Conservation (phyloP, 1,140 invertebrate genomes). For the Drosophila kurseongensis region DNA sequence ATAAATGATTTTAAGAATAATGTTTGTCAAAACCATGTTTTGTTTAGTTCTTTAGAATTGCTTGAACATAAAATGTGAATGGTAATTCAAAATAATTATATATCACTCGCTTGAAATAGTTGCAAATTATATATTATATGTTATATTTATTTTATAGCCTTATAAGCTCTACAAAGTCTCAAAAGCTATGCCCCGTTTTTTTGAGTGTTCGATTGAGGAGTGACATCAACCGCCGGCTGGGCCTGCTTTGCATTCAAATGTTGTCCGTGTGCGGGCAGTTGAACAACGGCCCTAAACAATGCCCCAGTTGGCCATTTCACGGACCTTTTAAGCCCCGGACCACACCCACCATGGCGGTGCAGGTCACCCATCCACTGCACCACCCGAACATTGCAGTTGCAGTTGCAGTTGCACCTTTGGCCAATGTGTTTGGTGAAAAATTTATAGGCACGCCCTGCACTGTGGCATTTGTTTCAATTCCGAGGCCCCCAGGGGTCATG, state of each 20-base stretch:
- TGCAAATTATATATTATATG: too few species aligned
- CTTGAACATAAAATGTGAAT: too few species aligned
- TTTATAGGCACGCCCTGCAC: slow-evolving; percentile 75
- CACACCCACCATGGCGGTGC: slow-evolving; percentile 6
- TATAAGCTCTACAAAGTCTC: too few species aligned
- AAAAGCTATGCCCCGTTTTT: neutral
- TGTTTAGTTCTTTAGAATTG: too few species aligned
- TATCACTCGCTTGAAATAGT: too few species aligned
- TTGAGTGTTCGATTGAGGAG: slow-evolving; percentile 12
- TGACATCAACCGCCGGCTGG: slow-evolving; percentile 7
- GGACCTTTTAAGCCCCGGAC: slow-evolving; percentile 40
- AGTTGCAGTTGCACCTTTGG: slow-evolving; percentile 62
- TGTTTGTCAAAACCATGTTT: too few species aligned
- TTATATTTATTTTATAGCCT: too few species aligned
- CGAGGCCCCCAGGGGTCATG: slow-evolving; percentile 41
- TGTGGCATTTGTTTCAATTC: slow-evolving; percentile 81
- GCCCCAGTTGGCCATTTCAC: slow-evolving; percentile 72
- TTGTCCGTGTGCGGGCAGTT: slow-evolving; percentile 59
- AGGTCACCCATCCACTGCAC: neutral
- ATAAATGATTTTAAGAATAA: too few species aligned
- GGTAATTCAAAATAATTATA: too few species aligned
- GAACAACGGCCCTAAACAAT: slow-evolving; percentile 62
- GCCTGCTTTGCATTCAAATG: slow-evolving; percentile 69
- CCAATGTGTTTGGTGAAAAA: slow-evolving; percentile 78
- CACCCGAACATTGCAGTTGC: slow-evolving; percentile 19